Base-by-base conservation (phyloP, 2,888 invertebrate genomes). In the Noctua pronuba region DNA sequence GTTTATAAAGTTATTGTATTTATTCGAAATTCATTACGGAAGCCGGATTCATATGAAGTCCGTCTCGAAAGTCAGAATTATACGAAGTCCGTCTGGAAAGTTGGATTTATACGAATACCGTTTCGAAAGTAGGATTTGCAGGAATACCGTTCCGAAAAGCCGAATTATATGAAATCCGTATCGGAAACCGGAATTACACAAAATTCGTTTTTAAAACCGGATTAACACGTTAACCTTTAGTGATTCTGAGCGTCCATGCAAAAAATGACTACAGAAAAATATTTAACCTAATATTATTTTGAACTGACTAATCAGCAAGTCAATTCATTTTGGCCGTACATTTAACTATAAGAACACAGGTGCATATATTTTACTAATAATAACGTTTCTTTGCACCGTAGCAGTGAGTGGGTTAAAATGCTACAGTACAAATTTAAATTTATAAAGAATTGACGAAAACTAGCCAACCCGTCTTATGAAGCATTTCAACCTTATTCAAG, bases 381-480 rank as follows among this genome's bases (percentile, higher is more conserved):
- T 78, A 85, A 81, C 76, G 73, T 67, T 46, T 86, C 0, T 44
- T 86, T 86, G 86, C 83, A 88, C 88, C 84, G 86, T 86, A 89
- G 87, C 82, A 84, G 82, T 79, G 83, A 85, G 80, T 85, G 83
- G 83, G 80, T 83, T 83, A 85, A 87, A 88, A 85, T 77, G 88
- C 88, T 88, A 91, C 87, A 88, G 89, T 89, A 89, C 89, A 90
- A 90, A 90, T 90, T 90, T 91, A 91, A 92, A 90, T 91, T 91
- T 77, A 85, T 80, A 75, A 93, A 90, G 89, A 94, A 94, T 94
- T 94, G 94, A 94, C 94, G 83, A 91, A 93, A 92, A 83, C 83
- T 89, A 83, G 89, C 90, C 89, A 84, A 89, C 79, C 79, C 85
- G 78, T 84, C 88, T 80, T 87, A 82, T 75, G 80, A 90, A 91